A percentile compares a stretch with the other conserved stretches of the same genome.
These are phyloP conservation scores for Pterobdella sp. DNA, from an alignment of 2,888 invertebrate genomes.

Conservation along the genomic window DNA sequence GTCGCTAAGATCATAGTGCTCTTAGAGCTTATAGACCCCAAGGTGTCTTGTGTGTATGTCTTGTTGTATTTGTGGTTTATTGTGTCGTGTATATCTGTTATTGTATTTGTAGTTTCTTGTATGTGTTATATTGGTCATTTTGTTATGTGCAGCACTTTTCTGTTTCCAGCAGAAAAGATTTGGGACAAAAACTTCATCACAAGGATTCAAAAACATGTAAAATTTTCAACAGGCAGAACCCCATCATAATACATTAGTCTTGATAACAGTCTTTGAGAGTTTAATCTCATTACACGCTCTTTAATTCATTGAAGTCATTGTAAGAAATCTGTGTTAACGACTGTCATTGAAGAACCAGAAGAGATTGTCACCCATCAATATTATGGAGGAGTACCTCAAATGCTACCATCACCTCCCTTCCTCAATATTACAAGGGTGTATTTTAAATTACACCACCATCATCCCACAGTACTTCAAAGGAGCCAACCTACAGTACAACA, in stretches of 20 bases:
- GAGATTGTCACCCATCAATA: no score
- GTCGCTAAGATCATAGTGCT: conserved; percentile 42
- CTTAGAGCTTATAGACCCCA: conserved; percentile 42
- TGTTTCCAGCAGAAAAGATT: no score
- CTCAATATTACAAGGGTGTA: conserved; percentile 37
- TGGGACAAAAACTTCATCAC: not conserved
- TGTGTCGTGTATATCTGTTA: not conserved
- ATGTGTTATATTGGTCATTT: no score
- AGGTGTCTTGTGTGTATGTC: conserved; percentile 38
- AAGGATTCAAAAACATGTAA: not conserved
- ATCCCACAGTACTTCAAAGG: conserved; percentile 41
- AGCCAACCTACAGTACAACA: conserved; percentile 46
- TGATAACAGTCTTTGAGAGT: no score
- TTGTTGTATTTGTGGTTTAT: not conserved
- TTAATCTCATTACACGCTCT: no score
- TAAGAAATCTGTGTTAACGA: no score
- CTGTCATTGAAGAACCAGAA: no score
- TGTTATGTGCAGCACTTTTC: no score
- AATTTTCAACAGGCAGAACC: no score
- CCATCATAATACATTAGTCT: no score
- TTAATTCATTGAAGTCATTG: no score
- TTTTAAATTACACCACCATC: not conserved
- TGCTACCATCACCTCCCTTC: not conserved
- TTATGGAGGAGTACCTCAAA: not conserved
- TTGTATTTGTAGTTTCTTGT: not conserved